Evolutionary conservation across 2,113 vertebrate species (phyloP).

Genomic region (Myrmophylax atrothorax): DNA sequence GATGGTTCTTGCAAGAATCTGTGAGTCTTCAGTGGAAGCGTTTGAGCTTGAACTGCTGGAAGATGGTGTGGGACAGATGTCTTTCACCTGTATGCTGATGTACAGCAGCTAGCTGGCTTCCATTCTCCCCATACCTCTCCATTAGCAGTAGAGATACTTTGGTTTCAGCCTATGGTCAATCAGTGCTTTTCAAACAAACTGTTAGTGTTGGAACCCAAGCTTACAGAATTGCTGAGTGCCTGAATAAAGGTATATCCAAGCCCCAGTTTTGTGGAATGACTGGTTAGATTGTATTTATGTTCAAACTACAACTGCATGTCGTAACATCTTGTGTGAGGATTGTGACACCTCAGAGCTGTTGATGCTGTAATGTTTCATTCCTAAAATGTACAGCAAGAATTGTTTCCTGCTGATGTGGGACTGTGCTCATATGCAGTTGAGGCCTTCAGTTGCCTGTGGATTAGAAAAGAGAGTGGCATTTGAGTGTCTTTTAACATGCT

Average conservation of each 20-base stretch:
- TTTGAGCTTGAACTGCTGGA: background rate
- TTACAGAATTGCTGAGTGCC: background rate
- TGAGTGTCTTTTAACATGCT: background rate
- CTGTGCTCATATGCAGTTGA: rapidly evolving
- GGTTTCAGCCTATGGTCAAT: background rate
- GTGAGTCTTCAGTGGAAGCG: background rate
- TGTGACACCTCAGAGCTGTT: background rate
- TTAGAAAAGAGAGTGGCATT: background rate
- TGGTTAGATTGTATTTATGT: background rate
- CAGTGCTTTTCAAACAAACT: background rate
- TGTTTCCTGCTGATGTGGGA: background rate
- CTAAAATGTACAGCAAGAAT: background rate
- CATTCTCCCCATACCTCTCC: background rate
- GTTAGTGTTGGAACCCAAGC: background rate
- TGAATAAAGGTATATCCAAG: background rate
- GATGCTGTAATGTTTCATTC: background rate
- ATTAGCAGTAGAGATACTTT: background rate
- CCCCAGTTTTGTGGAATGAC: background rate
- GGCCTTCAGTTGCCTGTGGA: background rate
- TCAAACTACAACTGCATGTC: background rate
- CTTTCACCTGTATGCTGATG: background rate
- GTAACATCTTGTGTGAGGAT: background rate
- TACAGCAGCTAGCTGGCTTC: background rate
- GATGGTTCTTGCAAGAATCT: background rate
- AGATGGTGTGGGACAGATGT: background rate